phyloP scores from a whole-genome alignment of 2,113 vertebrate species.

The Engraulis encrasicolus region DNA sequence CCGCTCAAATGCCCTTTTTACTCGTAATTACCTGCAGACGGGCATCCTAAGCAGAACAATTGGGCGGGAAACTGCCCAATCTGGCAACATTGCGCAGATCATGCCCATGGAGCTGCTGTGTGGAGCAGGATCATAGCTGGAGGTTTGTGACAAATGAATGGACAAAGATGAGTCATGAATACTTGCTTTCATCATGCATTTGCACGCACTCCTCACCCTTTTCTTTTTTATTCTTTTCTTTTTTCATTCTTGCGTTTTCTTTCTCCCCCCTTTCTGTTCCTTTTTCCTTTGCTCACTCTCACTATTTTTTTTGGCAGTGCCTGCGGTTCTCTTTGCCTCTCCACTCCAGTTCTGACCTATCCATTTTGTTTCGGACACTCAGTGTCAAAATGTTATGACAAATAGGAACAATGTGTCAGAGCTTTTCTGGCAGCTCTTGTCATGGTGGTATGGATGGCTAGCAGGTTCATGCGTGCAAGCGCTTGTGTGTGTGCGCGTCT shows the following conservation, averaged over 20 bases:
- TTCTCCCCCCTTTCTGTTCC: neutral
- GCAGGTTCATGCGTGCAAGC: neutral
- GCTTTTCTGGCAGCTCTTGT: neutral
- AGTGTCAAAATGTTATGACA: neutral
- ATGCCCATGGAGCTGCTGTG: no score
- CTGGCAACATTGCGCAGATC: no score
- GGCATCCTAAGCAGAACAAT: no score
- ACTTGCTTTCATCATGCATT: neutral
- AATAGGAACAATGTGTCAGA: neutral
- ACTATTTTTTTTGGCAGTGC: neutral
- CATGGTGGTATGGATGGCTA: neutral
- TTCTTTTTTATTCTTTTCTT: neutral
- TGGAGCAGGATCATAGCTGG: no score
- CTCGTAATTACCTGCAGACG: no score
- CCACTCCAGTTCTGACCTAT: neutral
- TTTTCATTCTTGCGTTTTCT: neutral
- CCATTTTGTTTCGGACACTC: neutral
- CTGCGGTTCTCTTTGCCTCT: neutral
- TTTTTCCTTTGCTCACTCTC: neutral
- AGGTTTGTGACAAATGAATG: neutral
- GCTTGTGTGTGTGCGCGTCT: neutral
- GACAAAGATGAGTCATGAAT: neutral
- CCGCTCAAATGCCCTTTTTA: no score
- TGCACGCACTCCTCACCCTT: neutral
- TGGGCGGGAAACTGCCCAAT: no score